These are phyloP conservation scores for Athene cunicularia DNA, from an alignment of 2,113 vertebrate species.

Conservation along the genomic window DNA sequence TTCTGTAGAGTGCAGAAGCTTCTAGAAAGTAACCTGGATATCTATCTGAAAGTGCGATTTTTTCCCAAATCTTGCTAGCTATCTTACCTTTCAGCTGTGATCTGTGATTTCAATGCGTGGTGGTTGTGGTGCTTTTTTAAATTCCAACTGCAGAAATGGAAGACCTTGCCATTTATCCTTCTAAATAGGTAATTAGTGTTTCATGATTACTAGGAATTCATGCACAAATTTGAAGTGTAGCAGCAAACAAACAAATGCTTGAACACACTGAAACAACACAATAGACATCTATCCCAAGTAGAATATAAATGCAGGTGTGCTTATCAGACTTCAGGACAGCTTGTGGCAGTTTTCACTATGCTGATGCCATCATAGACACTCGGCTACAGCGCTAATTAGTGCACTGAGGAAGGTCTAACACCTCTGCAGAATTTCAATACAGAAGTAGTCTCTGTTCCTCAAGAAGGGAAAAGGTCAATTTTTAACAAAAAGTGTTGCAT, in stretches of 20 bases:
- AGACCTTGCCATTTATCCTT: background rate
- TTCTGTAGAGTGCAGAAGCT: background rate
- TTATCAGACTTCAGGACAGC: background rate
- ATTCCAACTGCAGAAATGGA: background rate
- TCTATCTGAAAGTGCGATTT: background rate
- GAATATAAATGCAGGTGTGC: background rate
- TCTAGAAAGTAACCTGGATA: background rate
- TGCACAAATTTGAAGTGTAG: background rate
- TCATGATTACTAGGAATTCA: background rate
- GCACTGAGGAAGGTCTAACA: background rate
- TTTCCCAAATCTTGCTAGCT: background rate
- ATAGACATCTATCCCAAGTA: background rate
- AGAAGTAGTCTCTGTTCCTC: background rate
- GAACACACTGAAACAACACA: background rate
- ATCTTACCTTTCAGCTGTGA: background rate
- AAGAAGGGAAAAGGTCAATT: background rate
- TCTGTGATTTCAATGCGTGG: background rate
- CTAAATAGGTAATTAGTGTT: background rate
- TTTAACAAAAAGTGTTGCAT: background rate
- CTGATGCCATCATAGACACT: accelerated
- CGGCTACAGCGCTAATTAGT: accelerated
- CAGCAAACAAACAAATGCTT: background rate
- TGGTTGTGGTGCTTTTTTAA: background rate
- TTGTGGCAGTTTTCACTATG: background rate
- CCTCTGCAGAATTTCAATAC: background rate